A percentile compares a stretch with the other conserved stretches of the same genome.
Conservation (phyloP, 1,140 invertebrate genomes). For the Cardiocondyla obscurior region DNA sequence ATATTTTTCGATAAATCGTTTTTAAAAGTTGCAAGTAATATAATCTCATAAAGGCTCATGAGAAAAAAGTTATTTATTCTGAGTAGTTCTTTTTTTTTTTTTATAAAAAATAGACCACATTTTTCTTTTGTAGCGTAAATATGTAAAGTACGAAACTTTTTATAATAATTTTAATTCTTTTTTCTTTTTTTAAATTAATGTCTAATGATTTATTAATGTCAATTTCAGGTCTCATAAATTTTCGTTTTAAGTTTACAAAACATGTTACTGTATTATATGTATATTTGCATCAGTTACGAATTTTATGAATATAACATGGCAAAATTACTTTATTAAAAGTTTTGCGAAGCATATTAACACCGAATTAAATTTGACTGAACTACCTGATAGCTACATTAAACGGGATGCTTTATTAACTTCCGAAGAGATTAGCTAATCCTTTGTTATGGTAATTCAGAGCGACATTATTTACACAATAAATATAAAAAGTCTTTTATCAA, state of each 20-base stretch:
- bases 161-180: background rate
- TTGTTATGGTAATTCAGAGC: constrained; percentile 1
- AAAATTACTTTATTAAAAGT: background rate
- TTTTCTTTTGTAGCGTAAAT: background rate
- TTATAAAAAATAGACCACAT: no score
- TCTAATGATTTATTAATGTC: background rate
- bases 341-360: background rate
- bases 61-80: background rate
- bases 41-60: no score
- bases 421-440: background rate
- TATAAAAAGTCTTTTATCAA: background rate
- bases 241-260: background rate
- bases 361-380: background rate
- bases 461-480: background rate
- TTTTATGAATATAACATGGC: constrained; percentile 5
- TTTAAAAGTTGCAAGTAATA: background rate
- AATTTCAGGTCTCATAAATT: background rate
- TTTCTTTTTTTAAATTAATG: no score
- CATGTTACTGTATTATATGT: background rate
- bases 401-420: background rate
- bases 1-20: background rate
- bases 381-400: background rate
- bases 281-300: background rate
- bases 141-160: background rate
- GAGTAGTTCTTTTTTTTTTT: no score